A percentile compares a stretch with the other conserved stretches of the same genome.
Evolutionary conservation across 1,140 invertebrate species (phyloP).

Genomic region (Lepidurus packardi): DNA sequence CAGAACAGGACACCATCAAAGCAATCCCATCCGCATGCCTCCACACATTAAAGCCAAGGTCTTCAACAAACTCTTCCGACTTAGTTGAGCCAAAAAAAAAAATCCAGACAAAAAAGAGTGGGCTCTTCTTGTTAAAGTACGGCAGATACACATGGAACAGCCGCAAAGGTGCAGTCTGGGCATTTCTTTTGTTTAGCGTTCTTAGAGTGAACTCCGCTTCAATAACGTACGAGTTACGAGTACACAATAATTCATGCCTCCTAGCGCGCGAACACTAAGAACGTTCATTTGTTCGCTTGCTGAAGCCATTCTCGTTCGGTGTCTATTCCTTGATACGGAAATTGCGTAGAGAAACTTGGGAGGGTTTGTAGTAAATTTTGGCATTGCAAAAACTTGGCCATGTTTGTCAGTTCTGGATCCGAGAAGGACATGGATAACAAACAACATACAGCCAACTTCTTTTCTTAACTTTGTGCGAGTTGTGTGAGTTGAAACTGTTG

Average conservation of each 20-base stretch:
- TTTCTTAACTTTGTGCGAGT: not conserved
- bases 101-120: not conserved
- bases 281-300: not conserved
- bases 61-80: not conserved
- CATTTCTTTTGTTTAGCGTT: not conserved
- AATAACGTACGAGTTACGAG: not conserved
- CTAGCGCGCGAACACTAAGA: not conserved
- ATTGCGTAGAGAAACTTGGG: not conserved
- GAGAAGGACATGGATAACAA: not conserved
- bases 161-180: not conserved
- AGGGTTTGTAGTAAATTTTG: not conserved
- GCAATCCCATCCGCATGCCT: not conserved
- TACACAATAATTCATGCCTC: not conserved
- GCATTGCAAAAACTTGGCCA: not conserved
- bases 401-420: not conserved
- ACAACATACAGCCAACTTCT: not conserved
- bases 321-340: not conserved
- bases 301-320: not conserved
- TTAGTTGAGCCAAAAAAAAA: not conserved
- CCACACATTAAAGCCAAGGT: not conserved
- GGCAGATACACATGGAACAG: not conserved
- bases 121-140: not conserved
- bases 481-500: not conserved
- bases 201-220: not conserved
- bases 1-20: not conserved